phyloP scores from a whole-genome alignment of 1,140 invertebrate species.

The Aphidius ervi region DNA sequence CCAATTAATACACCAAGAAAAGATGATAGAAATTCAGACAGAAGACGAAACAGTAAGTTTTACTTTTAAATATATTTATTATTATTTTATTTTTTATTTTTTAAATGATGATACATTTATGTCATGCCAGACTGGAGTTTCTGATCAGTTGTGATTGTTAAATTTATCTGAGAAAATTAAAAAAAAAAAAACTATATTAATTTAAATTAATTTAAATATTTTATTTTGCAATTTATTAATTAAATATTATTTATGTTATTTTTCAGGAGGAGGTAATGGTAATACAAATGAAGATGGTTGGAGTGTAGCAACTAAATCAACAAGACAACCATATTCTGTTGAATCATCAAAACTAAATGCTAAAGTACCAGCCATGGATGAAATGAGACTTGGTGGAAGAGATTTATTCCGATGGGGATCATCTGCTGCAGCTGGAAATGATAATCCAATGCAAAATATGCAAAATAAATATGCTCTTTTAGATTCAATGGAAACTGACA shows the following conservation, averaged over 20 bases:
- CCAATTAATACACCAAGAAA: constrained; percentile 51
- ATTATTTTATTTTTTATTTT: not conserved
- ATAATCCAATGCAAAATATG: constrained; percentile 33
- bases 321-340: constrained; percentile 44
- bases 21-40: constrained; percentile 51
- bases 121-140: constrained; percentile 38
- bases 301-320: constrained; percentile 38
- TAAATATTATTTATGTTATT: not conserved
- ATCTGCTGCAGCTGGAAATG: constrained; percentile 28
- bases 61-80: constrained; percentile 11
- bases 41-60: constrained; percentile 49
- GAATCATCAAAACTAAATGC: constrained; percentile 54
- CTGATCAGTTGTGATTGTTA: constrained; percentile 27
- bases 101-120: constrained; percentile 29
- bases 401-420: constrained; percentile 39
- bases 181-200: not conserved
- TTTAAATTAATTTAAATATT: too few relatives aligned
- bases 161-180: constrained; percentile 14
- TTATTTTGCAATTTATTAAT: constrained; percentile 4
- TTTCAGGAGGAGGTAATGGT: constrained; percentile 34
- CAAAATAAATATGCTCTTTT: constrained; percentile 52
- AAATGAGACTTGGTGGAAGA: constrained; percentile 48
- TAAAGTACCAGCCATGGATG: constrained; percentile 48
- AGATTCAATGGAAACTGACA: constrained; percentile 45
- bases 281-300: constrained; percentile 41